Conservation (phyloP, 2,888 invertebrate genomes). For the Alviniconcha strummeri region DNA sequence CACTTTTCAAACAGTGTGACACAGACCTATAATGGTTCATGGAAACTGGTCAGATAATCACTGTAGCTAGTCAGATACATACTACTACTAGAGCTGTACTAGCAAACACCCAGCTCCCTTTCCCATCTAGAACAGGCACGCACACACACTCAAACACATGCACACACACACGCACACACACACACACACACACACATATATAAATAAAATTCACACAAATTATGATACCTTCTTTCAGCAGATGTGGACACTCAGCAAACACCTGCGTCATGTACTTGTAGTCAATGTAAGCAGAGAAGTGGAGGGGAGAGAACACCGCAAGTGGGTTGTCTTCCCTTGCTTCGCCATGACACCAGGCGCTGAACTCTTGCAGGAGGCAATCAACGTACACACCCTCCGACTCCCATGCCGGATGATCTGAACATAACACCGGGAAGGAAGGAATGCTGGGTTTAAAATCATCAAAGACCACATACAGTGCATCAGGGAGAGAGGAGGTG, state of each 20-base stretch:
- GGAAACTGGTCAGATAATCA: too few relatives aligned
- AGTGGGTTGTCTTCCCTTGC: slow-evolving; percentile 52
- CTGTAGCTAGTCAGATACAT: too few relatives aligned
- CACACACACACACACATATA: too few relatives aligned
- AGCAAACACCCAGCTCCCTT: too few relatives aligned
- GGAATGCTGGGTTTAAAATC: neutral
- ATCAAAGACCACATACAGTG: neutral
- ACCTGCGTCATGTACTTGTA: slow-evolving; percentile 87
- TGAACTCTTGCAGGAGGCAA: slow-evolving; percentile 81
- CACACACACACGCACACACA: too few relatives aligned
- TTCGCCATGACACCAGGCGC: slow-evolving; percentile 70
- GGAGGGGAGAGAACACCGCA: slow-evolving; percentile 50
- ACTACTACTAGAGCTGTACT: too few relatives aligned
- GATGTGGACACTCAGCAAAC: slow-evolving; percentile 78
- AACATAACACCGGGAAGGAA: neutral
- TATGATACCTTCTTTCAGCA: slow-evolving; percentile 77
- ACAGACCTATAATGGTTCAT: too few relatives aligned
- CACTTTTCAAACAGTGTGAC: too few relatives aligned
- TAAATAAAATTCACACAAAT: too few relatives aligned
- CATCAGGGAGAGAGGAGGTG: neutral
- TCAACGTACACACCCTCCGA: slow-evolving; percentile 78
- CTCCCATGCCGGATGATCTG: slow-evolving; percentile 82
- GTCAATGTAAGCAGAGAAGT: slow-evolving; percentile 88
- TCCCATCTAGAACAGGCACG: too few relatives aligned
- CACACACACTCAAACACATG: too few relatives aligned